These are phyloP conservation scores for Hololepta plana DNA, from an alignment of 2,888 invertebrate genomes.

Conservation along the genomic window DNA sequence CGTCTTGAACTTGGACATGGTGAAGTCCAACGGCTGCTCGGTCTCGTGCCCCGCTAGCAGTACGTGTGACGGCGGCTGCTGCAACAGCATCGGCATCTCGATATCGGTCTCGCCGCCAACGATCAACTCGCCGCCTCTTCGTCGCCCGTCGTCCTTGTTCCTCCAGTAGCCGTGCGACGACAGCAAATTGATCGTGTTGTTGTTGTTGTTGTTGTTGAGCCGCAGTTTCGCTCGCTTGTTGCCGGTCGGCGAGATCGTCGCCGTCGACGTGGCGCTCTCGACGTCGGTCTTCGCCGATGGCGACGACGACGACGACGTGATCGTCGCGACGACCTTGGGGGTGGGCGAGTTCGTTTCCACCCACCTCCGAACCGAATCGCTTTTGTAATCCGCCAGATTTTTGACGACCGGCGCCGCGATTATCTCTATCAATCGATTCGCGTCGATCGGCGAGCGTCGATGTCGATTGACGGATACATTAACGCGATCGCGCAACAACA, in stretches of 20 bases:
- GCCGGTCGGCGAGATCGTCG: constrained; percentile 16
- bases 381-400: constrained; percentile 41
- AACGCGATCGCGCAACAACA: too few relatives aligned
- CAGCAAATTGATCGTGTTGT: constrained; percentile 33
- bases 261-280: constrained; percentile 9
- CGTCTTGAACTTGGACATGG: constrained; percentile 40
- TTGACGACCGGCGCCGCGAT: too few relatives aligned
- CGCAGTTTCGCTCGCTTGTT: too few relatives aligned
- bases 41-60: constrained; percentile 27
- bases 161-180: constrained; percentile 19
- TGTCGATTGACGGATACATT: too few relatives aligned
- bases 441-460: too few relatives aligned
- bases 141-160: constrained; percentile 4
- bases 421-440: too few relatives aligned
- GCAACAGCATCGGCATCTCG: constrained; percentile 45
- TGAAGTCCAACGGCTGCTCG: constrained; percentile 57
- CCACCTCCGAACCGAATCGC: constrained; percentile 39
- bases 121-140: constrained; percentile 1
- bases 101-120: constrained; percentile 11
- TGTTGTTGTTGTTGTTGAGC: constrained; percentile 30
- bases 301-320: constrained; percentile 20
- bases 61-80: constrained; percentile 29
- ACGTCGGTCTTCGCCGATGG: constrained; percentile 18
- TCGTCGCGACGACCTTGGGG: constrained; percentile 23
- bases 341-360: constrained; percentile 36